A percentile compares a stretch with the other conserved stretches of the same genome.
Evolutionary conservation across 2,113 vertebrate species (phyloP).

Genomic region (Bujurquina vittata): DNA sequence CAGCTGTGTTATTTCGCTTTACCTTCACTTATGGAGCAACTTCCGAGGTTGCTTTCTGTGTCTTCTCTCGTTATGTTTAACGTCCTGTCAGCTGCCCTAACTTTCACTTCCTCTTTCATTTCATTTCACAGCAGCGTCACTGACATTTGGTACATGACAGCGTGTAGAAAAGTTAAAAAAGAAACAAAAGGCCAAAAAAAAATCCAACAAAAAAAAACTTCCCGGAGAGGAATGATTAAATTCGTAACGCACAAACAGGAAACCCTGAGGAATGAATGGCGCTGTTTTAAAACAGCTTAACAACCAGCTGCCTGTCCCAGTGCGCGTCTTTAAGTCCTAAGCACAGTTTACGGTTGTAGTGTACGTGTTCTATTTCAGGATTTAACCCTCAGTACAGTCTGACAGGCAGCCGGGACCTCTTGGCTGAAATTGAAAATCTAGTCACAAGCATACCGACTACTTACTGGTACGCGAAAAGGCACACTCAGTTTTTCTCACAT

Average conservation of each 20-base stretch:
- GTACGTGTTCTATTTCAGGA: rapidly evolving
- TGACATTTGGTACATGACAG: not conserved
- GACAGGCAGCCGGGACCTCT: not conserved
- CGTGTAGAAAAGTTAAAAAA: not conserved
- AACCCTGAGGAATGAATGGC: not conserved
- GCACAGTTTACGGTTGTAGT: not conserved
- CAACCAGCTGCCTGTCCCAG: not conserved
- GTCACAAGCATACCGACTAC: not conserved
- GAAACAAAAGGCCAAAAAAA: rapidly evolving
- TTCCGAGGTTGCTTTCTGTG: not conserved
- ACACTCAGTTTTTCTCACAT: not conserved
- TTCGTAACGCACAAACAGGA: not conserved
- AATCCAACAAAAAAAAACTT: rapidly evolving
- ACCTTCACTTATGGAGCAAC: constrained; percentile 17
- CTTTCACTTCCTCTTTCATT: constrained; percentile 74
- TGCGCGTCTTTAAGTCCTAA: rapidly evolving
- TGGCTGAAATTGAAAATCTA: not conserved
- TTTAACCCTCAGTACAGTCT: not conserved
- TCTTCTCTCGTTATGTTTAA: not conserved
- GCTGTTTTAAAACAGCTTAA: constrained; percentile 25
- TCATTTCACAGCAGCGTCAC: constrained; percentile 20
- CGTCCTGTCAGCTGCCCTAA: not conserved
- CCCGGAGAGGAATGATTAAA: rapidly evolving
- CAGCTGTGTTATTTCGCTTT: not conserved
- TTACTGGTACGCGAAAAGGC: not conserved